Percentiles rank a stretch among this genome's conserved stretches.
These are phyloP conservation scores for Spondyliosoma cantharus DNA, from an alignment of 2,797 vertebrate species.

Conservation along the genomic window DNA sequence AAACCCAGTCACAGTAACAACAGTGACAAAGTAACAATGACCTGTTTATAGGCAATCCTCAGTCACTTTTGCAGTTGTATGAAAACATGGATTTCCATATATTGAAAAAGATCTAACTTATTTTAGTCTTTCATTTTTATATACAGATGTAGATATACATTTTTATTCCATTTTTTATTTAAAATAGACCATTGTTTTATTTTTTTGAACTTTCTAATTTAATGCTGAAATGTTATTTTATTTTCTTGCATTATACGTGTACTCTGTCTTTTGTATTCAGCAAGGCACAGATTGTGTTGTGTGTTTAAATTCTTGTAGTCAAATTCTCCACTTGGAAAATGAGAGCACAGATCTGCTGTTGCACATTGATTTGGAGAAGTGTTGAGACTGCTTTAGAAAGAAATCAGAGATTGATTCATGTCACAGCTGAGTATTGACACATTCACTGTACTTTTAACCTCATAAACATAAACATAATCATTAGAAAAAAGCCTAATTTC, in stretches of 20 bases:
- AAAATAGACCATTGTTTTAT: slow-evolving; percentile 74
- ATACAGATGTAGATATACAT: slow-evolving; percentile 78
- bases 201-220: slow-evolving; percentile 80
- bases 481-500: slow-evolving; percentile 27
- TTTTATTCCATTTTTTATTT: slow-evolving; percentile 69
- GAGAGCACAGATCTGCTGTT: slow-evolving; percentile 16
- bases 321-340: slow-evolving; percentile 12
- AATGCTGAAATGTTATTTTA: slow-evolving; percentile 63
- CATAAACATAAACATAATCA: slow-evolving; percentile 25
- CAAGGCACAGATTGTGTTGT: slow-evolving; percentile 26
- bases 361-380: slow-evolving; percentile 5
- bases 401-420: not conserved
- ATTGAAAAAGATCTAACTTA: slow-evolving; percentile 73
- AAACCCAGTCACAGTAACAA: no score
- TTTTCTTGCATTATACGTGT: slow-evolving; percentile 40
- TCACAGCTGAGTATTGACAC: slow-evolving; percentile 26
- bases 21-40: no score
- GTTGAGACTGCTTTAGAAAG: not conserved
- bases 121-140: slow-evolving; percentile 72
- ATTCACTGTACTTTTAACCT: slow-evolving; percentile 37
- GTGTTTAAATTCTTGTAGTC: slow-evolving; percentile 18
- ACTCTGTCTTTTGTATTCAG: slow-evolving; percentile 37
- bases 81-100: slow-evolving; percentile 55
- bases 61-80: slow-evolving; percentile 72
- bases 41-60: slow-evolving; percentile 63